Evolutionary conservation across 2,797 vertebrate genomes (phyloP).

Genomic region (Rhincodon typus): DNA sequence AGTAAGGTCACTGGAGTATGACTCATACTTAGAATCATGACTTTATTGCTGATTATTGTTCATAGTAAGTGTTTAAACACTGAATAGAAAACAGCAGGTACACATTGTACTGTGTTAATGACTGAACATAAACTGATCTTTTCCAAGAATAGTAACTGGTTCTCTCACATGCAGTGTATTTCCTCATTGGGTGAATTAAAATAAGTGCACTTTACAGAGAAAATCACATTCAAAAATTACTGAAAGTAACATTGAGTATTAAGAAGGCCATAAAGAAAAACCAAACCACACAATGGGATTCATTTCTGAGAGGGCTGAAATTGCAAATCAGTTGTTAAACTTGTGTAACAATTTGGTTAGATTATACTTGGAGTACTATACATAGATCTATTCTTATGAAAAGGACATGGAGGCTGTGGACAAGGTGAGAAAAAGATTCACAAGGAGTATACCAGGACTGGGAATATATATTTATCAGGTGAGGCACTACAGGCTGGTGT

Average conservation of each 20-base stretch:
- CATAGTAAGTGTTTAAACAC: background rate
- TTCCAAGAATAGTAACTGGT: conserved; percentile 10
- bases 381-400: background rate
- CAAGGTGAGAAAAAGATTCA: background rate
- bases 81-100: background rate
- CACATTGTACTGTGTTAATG: background rate
- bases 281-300: background rate
- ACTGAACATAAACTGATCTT: background rate
- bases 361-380: background rate
- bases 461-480: background rate
- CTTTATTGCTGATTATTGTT: conserved; percentile 1
- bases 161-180: background rate
- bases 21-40: background rate
- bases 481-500: background rate
- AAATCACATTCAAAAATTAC: background rate
- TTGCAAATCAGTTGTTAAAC: background rate
- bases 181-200: background rate
- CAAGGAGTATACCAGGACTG: background rate
- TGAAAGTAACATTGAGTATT: background rate
- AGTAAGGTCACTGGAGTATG: background rate
- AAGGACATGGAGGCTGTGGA: background rate
- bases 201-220: background rate
- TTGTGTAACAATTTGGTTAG: background rate
- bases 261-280: background rate
- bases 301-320: background rate